Evolutionary conservation across 2,888 invertebrate genomes (phyloP).

Genomic region (Ormyrus pomaceus): DNA sequence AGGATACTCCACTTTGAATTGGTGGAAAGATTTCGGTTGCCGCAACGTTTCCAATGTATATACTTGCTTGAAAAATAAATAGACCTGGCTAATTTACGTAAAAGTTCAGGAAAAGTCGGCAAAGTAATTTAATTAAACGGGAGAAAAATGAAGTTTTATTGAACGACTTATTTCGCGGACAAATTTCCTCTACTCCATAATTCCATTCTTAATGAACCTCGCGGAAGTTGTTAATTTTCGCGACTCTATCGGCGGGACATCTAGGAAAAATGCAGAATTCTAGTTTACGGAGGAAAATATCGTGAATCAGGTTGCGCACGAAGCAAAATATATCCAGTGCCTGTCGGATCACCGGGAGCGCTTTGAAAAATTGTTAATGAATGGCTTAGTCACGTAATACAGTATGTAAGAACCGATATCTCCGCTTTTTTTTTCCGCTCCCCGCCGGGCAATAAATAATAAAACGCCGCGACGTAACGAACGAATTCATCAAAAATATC

Average conservation of each 20-base stretch:
- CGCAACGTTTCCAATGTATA: no score
- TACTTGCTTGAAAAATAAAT: no score
- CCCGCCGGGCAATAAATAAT: background rate
- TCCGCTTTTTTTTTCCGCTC: background rate
- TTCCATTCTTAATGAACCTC: slow-evolving; percentile 27
- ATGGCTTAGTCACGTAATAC: slow-evolving; percentile 14
- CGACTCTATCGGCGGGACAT: background rate
- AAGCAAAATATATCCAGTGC: no score
- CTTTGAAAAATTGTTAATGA: slow-evolving; percentile 33
- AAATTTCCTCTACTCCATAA: slow-evolving; percentile 28
- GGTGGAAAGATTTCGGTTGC: no score
- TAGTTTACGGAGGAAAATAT: no score
- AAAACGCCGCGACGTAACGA: background rate
- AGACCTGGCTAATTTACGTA: no score
- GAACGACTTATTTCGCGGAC: background rate
- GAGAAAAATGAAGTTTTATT: background rate
- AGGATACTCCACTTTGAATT: no score
- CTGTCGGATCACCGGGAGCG: no score
- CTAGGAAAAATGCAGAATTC: no score
- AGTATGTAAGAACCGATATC: background rate
- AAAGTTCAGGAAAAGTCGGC: no score
- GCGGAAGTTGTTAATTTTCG: slow-evolving; percentile 31
- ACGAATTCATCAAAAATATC: no score
- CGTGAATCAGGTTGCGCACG: no score
- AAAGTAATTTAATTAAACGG: background rate